phyloP scores from a whole-genome alignment of 2,797 vertebrate species.

The Acanthurus tractus region DNA sequence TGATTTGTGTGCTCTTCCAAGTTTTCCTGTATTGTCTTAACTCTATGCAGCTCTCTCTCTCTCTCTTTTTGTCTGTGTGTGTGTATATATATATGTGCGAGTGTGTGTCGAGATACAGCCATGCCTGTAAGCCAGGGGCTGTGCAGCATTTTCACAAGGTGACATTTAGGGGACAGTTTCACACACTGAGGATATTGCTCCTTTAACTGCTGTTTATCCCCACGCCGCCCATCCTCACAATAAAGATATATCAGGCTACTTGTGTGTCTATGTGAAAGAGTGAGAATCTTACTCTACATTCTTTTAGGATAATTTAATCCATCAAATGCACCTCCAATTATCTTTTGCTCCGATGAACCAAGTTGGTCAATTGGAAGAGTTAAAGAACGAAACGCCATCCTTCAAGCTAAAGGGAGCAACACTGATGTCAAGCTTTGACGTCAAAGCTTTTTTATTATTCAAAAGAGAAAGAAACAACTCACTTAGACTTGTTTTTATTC shows the following conservation, averaged over 20 bases:
- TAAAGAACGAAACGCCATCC: not conserved
- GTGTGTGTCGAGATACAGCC: conserved; percentile 9
- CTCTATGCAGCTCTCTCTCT: not conserved
- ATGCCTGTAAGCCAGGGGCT: conserved; percentile 47
- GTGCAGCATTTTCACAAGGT: conserved; percentile 76
- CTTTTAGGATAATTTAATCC: too few relatives aligned
- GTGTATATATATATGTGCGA: conserved; percentile 21
- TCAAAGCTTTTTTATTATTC: not conserved
- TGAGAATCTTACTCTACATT: not conserved
- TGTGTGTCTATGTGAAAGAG: conserved; percentile 6
- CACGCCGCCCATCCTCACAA: conserved; percentile 29
- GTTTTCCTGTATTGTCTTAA: not conserved
- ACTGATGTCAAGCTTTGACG: not conserved
- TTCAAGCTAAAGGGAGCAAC: not conserved
- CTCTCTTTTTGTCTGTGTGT: conserved; percentile 17
- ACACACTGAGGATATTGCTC: conserved; percentile 66
- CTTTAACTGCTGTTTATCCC: conserved; percentile 74
- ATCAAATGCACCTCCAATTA: not conserved
- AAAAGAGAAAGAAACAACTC: not conserved
- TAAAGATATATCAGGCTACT: conserved; percentile 37
- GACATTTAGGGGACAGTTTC: conserved; percentile 82
- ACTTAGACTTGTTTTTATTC: not conserved
- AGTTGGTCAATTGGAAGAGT: not conserved
- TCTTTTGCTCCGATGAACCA: not conserved
- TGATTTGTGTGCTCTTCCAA: not conserved